Base-by-base conservation (phyloP, 1,140 invertebrate genomes). In the Oppia nitens region DNA sequence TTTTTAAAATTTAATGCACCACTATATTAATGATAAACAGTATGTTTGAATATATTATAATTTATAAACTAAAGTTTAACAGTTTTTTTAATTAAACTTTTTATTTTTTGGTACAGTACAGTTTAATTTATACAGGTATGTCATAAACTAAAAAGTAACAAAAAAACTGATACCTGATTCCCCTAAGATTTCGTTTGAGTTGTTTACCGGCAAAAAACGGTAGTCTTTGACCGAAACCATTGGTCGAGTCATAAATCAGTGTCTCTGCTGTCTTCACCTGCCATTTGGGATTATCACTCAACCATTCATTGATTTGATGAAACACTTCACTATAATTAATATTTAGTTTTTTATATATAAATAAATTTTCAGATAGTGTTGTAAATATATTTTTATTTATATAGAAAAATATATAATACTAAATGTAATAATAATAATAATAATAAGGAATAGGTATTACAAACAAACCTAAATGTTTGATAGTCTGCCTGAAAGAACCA, bases 381-480 rank as follows among this genome's bases (percentile, higher is more conserved):
- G n/a, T n/a, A n/a, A n/a, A n/a, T n/a, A n/a, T n/a, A n/a, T n/a
- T n/a, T n/a, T n/a, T n/a, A n/a, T n/a, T n/a, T n/a, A n/a, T n/a
- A n/a, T n/a, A n/a, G n/a, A n/a, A n/a, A n/a, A n/a, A n/a, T n/a
- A n/a, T n/a, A n/a, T n/a, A n/a, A n/a, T n/a, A n/a, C n/a, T n/a
- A n/a, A n/a, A n/a, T n/a, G n/a, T n/a, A n/a, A n/a, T n/a, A n/a
- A n/a, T n/a, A n/a, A n/a, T n/a, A n/a, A n/a, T n/a, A n/a, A n/a
- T n/a, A n/a, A n/a, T n/a, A n/a, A n/a, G n/a, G n/a, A n/a, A n/a
- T n/a, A n/a, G n/a, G n/a, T n/a, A n/a, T n/a, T n/a, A n/a, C 6
- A 40, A 40, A 40, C 32, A 40, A 40, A 53, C 52, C 52, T 53
- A 53, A 53, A 53, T 27, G 52, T 27, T 53, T 53, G 21, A 28